These are phyloP conservation scores for Phthorimaea operculella DNA, from an alignment of 1,140 invertebrate genomes.

Conservation along the genomic window DNA sequence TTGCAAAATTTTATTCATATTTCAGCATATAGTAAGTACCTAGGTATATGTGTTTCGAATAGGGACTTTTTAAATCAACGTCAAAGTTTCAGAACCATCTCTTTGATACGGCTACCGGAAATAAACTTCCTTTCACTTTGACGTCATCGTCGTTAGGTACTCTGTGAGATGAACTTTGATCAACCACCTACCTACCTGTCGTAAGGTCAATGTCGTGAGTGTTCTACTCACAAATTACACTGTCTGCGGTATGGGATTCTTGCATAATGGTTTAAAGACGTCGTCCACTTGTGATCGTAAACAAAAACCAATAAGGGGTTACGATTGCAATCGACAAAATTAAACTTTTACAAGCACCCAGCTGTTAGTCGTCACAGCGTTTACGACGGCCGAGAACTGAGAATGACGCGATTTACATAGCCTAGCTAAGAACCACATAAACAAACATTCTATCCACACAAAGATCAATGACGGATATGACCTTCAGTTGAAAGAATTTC, in stretches of 20 bases:
- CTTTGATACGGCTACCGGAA: conserved; percentile 18
- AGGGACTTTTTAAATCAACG: too few species aligned
- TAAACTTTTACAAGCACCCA: conserved; percentile 56
- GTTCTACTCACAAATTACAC: neutral
- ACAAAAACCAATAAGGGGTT: conserved; percentile 53
- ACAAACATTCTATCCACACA: too few species aligned
- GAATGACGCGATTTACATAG: conserved; percentile 7
- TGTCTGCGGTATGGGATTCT: neutral
- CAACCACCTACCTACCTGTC: too few species aligned
- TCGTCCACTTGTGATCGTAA: conserved; percentile 44
- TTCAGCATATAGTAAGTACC: too few species aligned
- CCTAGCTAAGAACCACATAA: neutral
- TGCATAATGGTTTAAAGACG: conserved; percentile 8
- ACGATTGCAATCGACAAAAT: conserved; percentile 56
- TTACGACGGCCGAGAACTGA: conserved; percentile 22
- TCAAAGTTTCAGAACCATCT: conserved; percentile 5
- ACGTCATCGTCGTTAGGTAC: conserved; percentile 3
- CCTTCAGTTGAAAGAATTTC: too few species aligned
- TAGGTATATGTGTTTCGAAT: too few species aligned
- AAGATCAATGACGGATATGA: too few species aligned
- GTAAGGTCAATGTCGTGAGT: too few species aligned
- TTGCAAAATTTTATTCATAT: too few species aligned
- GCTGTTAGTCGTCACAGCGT: conserved; percentile 38
- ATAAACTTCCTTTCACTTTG: conserved; percentile 23
- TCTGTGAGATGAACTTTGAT: too few species aligned